phyloP scores from a whole-genome alignment of 2,888 invertebrate genomes.

The Baronia brevicornis region DNA sequence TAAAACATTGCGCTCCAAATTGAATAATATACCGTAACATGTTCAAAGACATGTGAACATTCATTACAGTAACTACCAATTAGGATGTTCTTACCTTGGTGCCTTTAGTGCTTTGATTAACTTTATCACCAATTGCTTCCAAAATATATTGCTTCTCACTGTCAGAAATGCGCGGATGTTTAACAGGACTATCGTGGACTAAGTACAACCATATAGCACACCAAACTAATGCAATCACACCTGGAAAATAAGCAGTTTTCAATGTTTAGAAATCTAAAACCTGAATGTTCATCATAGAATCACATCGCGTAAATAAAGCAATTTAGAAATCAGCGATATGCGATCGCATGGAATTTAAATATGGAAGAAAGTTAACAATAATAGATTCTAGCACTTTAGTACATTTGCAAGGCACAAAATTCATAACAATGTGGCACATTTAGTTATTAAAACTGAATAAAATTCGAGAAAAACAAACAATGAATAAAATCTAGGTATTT shows the following conservation, averaged over 20 bases:
- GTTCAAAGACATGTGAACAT: too few species aligned
- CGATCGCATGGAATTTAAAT: constrained; percentile 16
- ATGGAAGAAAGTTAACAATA: constrained; percentile 12
- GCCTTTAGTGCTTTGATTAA: constrained; percentile 56
- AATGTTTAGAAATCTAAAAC: constrained; percentile 5
- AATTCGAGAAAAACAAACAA: too few species aligned
- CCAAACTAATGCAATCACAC: constrained; percentile 72
- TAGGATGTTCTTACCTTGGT: constrained; percentile 36
- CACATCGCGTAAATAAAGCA: constrained; percentile 7
- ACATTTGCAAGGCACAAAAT: constrained; percentile 1
- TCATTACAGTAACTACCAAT: neutral
- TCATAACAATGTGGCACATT: too few species aligned
- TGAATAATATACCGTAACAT: too few species aligned
- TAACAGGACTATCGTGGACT: constrained; percentile 78
- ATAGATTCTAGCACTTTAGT: constrained; percentile 7
- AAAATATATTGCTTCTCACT: constrained; percentile 79
- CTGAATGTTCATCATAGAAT: neutral
- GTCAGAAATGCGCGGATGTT: constrained; percentile 77
- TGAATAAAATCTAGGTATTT: too few species aligned
- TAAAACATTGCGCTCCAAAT: too few species aligned
- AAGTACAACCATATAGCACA: constrained; percentile 75
- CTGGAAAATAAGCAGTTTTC: too few species aligned
- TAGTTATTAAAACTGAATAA: too few species aligned
- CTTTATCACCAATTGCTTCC: constrained; percentile 75
- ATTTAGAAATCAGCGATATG: constrained; percentile 15